Conservation (phyloP, 2,113 vertebrate genomes). For the Archocentrus centrarchus region DNA sequence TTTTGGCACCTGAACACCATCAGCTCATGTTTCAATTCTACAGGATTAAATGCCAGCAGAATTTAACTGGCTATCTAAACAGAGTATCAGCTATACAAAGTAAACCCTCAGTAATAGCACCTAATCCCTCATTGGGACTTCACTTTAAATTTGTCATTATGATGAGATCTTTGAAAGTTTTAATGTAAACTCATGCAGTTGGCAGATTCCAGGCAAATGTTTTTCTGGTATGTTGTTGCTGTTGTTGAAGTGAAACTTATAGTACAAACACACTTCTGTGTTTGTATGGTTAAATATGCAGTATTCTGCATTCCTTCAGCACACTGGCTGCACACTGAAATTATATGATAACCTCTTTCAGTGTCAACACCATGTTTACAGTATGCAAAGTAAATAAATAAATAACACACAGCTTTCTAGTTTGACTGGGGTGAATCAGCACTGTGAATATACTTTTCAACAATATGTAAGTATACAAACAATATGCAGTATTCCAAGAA, state of each 20-base stretch:
- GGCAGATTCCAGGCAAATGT: not conserved
- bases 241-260: not conserved
- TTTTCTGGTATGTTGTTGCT: not conserved
- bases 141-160: not conserved
- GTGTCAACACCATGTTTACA: not conserved
- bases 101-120: slow-evolving; percentile 7
- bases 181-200: not conserved
- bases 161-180: not conserved
- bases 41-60: not conserved
- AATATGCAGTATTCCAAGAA: not conserved
- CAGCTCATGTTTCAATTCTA: slow-evolving; percentile 2
- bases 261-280: not conserved
- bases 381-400: not conserved
- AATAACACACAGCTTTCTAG: not conserved
- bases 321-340: not conserved
- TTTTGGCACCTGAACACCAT: slow-evolving; percentile 8
- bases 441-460: not conserved
- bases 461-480: not conserved
- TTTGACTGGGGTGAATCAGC: not conserved
- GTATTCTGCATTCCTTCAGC: not conserved
- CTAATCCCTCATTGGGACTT: not conserved
- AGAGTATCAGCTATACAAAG: not conserved
- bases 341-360: not conserved
- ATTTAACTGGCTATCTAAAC: slow-evolving; percentile 5
- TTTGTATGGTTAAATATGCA: not conserved